These are phyloP conservation scores for Gortyna flavago DNA, from an alignment of 2,888 invertebrate genomes.

Conservation along the genomic window DNA sequence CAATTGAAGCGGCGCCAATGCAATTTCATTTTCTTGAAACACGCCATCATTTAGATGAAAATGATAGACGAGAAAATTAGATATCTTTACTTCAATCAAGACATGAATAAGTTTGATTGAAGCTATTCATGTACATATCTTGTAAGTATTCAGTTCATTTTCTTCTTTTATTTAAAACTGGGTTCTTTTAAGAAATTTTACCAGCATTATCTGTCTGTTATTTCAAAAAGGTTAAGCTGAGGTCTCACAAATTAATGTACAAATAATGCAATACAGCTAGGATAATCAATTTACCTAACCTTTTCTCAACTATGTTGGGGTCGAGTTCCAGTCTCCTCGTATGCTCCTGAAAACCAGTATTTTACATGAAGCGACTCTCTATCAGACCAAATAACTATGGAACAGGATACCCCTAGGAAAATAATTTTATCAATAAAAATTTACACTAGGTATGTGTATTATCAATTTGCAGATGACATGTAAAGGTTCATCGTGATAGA, in stretches of 20 bases:
- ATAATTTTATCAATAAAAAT: background rate
- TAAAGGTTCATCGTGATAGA: background rate
- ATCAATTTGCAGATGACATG: too few species aligned
- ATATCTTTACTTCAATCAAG: slow-evolving; percentile 24
- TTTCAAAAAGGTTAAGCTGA: background rate
- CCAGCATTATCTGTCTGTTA: background rate
- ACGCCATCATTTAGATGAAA: slow-evolving; percentile 17
- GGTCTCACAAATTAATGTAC: background rate
- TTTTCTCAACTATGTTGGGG: background rate
- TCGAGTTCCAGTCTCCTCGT: background rate
- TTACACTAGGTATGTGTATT: background rate
- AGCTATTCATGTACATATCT: slow-evolving; percentile 54
- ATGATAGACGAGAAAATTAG: slow-evolving; percentile 37
- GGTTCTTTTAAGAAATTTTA: background rate
- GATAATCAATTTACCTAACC: background rate
- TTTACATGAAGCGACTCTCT: background rate
- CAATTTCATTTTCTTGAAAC: slow-evolving; percentile 14
- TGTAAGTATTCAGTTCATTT: background rate
- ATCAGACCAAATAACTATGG: background rate
- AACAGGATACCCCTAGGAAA: background rate
- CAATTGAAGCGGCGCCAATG: slow-evolving; percentile 12
- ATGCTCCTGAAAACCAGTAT: background rate
- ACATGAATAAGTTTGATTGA: slow-evolving; percentile 57
- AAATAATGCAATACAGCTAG: background rate
- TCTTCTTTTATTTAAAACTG: background rate